Conservation (phyloP, 2,113 vertebrate species). For the Triplophysa tibetana region DNA sequence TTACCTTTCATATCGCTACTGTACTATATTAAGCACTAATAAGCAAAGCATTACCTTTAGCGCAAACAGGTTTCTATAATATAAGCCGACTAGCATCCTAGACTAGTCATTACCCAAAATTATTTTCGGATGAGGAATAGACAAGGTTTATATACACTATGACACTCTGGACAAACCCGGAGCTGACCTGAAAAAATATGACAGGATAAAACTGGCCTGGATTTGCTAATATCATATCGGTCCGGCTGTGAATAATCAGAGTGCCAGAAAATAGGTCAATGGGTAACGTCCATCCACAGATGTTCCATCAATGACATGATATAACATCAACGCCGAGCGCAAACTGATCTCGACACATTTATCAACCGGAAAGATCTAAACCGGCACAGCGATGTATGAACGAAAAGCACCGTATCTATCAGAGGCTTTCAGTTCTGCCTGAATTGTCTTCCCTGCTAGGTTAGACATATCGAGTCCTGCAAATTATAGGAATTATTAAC, state of each 20-base stretch:
- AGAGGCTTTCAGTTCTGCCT: neutral
- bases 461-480: neutral
- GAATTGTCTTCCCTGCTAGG: neutral
- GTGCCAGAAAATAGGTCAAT: constrained; percentile 37
- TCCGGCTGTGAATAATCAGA: constrained; percentile 27
- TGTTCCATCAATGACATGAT: constrained; percentile 23
- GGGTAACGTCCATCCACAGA: constrained; percentile 26
- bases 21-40: neutral
- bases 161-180: constrained; percentile 2
- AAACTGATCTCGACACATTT: constrained; percentile 40
- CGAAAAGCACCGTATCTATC: neutral
- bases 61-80: neutral
- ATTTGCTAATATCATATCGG: constrained; percentile 60
- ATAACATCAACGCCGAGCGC: constrained; percentile 13
- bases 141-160: neutral
- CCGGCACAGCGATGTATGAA: constrained; percentile 4
- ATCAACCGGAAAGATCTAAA: constrained; percentile 12
- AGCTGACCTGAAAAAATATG: neutral
- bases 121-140: neutral
- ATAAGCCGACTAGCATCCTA: neutral
- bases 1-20: neutral
- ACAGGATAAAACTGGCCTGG: constrained; percentile 31
- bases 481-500: neutral
- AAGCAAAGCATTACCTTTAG: neutral
- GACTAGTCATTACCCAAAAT: neutral